Evolutionary conservation across 2,113 vertebrate genomes (phyloP), one percentile per base, ranked within the genome.

Genomic region (Psilopogon haemacephalus): DNA sequence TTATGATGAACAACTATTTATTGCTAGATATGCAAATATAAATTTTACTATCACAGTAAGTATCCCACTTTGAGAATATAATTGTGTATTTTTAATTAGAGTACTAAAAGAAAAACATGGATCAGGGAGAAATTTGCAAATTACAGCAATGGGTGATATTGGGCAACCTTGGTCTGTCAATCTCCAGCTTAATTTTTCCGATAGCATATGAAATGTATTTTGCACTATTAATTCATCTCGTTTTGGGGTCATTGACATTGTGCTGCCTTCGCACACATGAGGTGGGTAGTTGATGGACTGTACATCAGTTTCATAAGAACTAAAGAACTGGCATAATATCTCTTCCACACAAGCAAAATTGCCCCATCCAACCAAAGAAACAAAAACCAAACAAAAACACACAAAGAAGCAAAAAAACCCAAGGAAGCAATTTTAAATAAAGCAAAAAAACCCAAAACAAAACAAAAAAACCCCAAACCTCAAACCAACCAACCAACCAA

Each of bases 251-350:
- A 52, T 24, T 86, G 70, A 50, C 37, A 23, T 88, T 88, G 55
- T 60, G 46, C 46, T 90, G 20, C 5, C 40, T 84, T 97, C 91
- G 54, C 56, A 42, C 65, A 69, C 7, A 27, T 62, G 9, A 91
- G 54, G 55, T 68, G 44, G 37, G 54, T n/a, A 76, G 52, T 26
- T 90, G 92, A 17, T 76, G 71, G 44, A 7, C 33, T 87, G 87
- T 20, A 67, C 58, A 65, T 89, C 28, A 67, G 62, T 92, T 93
- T 95, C 74, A 94, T 85, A 93, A 91, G 33, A 44, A 75, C 19
- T 76, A 54, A 54, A 88, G 72, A 80, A 48, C 40, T 82, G 77
- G 46, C 70, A 69, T 95, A 80, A 38, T 75, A 56, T 42, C 19
- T 88, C 67, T 89, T 64, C 37, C 63, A 86, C 62, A 72, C 50